These are phyloP conservation scores for Aspidapion aeneum DNA, from an alignment of 2,888 invertebrate genomes.

Conservation along the genomic window DNA sequence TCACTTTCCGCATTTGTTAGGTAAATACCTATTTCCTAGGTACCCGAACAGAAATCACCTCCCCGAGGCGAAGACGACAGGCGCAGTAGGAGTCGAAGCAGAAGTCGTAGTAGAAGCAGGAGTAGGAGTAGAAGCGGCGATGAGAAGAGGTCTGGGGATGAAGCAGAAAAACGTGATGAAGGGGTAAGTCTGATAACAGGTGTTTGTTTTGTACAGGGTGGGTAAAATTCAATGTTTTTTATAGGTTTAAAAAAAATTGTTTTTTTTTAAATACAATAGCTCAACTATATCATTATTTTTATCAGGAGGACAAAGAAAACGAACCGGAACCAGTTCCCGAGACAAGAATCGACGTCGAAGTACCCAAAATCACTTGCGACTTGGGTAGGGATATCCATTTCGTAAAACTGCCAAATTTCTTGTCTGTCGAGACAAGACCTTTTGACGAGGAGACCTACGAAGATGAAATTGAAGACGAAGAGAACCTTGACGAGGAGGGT, in stretches of 20 bases:
- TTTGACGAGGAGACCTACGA: slow-evolving; percentile 95
- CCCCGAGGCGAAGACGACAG: slow-evolving; percentile 35
- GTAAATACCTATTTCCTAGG: too few species aligned
- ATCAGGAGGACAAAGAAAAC: slow-evolving; percentile 65
- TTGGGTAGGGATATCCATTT: slow-evolving; percentile 91
- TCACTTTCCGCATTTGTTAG: too few species aligned
- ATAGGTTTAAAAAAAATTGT: too few species aligned
- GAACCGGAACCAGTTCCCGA: slow-evolving; percentile 84
- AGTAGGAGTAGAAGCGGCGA: slow-evolving; percentile 40
- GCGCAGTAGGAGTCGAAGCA: slow-evolving; percentile 39
- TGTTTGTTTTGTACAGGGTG: too few species aligned
- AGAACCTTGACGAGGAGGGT: slow-evolving; percentile 96
- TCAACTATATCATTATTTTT: too few species aligned
- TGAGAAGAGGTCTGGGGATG: slow-evolving; percentile 44
- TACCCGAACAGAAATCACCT: background rate
- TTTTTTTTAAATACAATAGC: too few species aligned
- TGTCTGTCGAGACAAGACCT: slow-evolving; percentile 95
- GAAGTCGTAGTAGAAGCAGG: slow-evolving; percentile 39
- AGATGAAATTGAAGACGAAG: slow-evolving; percentile 98
- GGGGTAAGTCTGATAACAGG: slow-evolving; percentile 7
- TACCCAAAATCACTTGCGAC: slow-evolving; percentile 92
- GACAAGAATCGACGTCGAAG: slow-evolving; percentile 94
- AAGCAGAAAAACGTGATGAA: slow-evolving; percentile 42
- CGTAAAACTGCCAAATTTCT: slow-evolving; percentile 96
- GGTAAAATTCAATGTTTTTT: too few species aligned